Base-by-base conservation (phyloP, 2,888 invertebrate species). In the Euspilapteryx auroguttella region DNA sequence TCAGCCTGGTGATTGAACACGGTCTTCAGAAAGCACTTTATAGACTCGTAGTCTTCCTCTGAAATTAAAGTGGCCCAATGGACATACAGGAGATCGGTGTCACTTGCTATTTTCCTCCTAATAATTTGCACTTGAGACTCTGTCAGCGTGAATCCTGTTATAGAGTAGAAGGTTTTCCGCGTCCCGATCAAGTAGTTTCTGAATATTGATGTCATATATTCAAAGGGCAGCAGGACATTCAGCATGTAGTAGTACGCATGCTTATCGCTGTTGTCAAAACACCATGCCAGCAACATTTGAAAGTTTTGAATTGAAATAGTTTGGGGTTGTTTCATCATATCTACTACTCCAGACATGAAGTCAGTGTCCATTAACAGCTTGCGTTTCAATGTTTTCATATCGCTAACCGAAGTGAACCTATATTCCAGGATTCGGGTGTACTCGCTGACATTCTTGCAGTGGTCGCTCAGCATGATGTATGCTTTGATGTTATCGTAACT, bases 101-200 rank as follows among this genome's bases (percentile, higher is more conserved):
- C 27, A 2, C 4, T 21, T 4, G 27, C 20, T n/a, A 27, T 21
- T 4, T 10, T 12, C 2, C 11, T 12, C 7, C 21, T 7, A 4
- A 27, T 27, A 3, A 2, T 21, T 9, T 21, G 27, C 2, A 12
- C n/a, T 6, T 21, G 20, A n/a, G 6, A 8, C 6, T 21, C 27
- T 9, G 27, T 20, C 13, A 20, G 12, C 14, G 9, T 9, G 12
- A 27, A 27, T 4, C 9, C n/a, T 11, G 10, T 9, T 8, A 21
- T 27, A 2, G 21, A 21, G 14, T 27, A 27, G n/a, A 27, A 8
- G 10, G 21, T 21, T 9, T n/a, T 1, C 12, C 21, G 9, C n/a
- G 27, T 27, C 5, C 27, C 11, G 9, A 20, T 12, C 10, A 27
- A 9, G n/a, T 27, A 27, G 13, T 21, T 12, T 11, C 21, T 27